Evolutionary conservation across 2,888 invertebrate genomes (phyloP).

Genomic region (Nyleta sp.): DNA sequence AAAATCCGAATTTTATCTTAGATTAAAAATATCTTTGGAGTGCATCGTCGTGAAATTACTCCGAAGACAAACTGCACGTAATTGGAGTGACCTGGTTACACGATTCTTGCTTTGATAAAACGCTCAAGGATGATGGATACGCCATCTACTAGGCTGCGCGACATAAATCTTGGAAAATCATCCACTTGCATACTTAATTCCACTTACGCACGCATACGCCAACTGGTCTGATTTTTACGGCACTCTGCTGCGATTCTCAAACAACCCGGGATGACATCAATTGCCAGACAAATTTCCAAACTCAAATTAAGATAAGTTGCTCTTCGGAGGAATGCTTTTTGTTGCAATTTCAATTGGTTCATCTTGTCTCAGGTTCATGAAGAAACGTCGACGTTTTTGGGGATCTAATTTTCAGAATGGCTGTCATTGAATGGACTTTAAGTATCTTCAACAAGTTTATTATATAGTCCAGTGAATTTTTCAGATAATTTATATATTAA

Average conservation of each 20-base stretch:
- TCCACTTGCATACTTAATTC: slow-evolving; percentile 47
- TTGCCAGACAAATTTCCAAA: slow-evolving; percentile 31
- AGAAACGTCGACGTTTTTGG: too few species aligned
- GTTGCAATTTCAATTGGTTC: neutral
- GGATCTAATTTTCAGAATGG: too few species aligned
- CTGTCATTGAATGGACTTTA: too few species aligned
- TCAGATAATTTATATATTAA: too few species aligned
- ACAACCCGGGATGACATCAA: slow-evolving; percentile 39
- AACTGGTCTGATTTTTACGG: slow-evolving; percentile 39
- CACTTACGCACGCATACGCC: slow-evolving; percentile 54
- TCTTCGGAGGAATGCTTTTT: neutral
- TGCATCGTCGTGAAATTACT: slow-evolving; percentile 26
- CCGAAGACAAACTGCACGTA: slow-evolving; percentile 36
- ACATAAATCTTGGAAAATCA: slow-evolving; percentile 57
- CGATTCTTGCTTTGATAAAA: slow-evolving; percentile 53
- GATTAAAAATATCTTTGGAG: slow-evolving; percentile 10
- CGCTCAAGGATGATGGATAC: slow-evolving; percentile 47
- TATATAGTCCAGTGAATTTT: too few species aligned
- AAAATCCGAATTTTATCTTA: slow-evolving; percentile 3
- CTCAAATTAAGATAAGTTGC: slow-evolving; percentile 18
- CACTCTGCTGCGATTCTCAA: slow-evolving; percentile 16
- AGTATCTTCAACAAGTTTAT: too few species aligned
- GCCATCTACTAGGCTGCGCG: slow-evolving; percentile 20
- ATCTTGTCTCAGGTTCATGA: neutral
- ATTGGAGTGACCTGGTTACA: slow-evolving; percentile 54